These are phyloP conservation scores for Nannobrachium achirus DNA, from an alignment of 2,113 vertebrate genomes.

Conservation along the genomic window DNA sequence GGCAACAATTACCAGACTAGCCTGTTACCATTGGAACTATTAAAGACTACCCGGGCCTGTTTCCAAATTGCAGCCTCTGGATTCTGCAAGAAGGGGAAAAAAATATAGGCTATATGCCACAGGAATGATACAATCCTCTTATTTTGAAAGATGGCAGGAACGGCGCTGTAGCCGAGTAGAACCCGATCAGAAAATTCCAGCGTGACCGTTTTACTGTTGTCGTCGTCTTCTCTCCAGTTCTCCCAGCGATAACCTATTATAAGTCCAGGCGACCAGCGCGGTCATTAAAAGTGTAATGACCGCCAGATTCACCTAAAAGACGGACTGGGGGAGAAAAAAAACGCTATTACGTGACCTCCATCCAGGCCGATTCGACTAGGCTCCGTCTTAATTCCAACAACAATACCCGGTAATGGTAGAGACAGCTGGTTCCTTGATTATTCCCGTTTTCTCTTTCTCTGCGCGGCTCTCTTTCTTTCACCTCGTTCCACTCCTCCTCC, in stretches of 20 bases:
- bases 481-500: constrained; percentile 6
- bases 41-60: background rate
- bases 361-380: background rate
- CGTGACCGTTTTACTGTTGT: constrained; percentile 1
- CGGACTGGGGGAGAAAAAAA: background rate
- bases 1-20: constrained; percentile 14
- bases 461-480: background rate
- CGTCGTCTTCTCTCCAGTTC: background rate
- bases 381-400: background rate
- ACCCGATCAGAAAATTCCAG: background rate
- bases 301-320: background rate
- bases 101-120: background rate
- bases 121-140: background rate
- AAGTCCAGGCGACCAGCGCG: constrained; percentile 1
- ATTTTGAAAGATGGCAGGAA: background rate
- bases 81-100: background rate
- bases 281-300: constrained; percentile 7
- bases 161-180: background rate
- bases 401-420: background rate
- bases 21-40: constrained; percentile 8
- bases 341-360: background rate
- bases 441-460: constrained; percentile 6
- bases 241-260: background rate
- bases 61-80: background rate
- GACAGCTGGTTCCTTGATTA: background rate